Conservation (phyloP, 2,888 invertebrate species). For the Drosophila pegasa region DNA sequence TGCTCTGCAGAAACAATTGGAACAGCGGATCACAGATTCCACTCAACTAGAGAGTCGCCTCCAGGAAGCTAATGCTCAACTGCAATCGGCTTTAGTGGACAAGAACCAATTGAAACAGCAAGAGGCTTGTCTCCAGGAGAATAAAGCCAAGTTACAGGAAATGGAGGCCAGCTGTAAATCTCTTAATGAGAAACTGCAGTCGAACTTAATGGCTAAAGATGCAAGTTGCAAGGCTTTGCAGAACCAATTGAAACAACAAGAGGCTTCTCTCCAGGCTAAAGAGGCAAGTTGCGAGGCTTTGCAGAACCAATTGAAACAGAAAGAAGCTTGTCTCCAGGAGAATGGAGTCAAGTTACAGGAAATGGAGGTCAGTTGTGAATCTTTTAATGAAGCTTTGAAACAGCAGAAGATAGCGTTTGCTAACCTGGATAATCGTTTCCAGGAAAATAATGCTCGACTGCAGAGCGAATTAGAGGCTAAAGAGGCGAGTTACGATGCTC, state of each 20-base stretch:
- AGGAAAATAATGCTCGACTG: not conserved
- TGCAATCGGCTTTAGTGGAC: no score
- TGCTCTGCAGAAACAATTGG: not conserved
- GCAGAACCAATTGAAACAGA: no score
- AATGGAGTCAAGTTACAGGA: not conserved
- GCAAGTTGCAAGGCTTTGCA: not conserved
- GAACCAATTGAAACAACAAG: not conserved
- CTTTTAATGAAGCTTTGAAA: not conserved
- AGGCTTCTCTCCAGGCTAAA: not conserved
- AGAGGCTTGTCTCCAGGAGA: not conserved
- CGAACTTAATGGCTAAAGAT: not conserved
- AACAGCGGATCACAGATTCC: not conserved
- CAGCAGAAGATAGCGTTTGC: not conserved
- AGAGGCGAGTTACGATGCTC: not conserved
- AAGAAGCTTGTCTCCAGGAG: not conserved
- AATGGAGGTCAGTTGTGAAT: not conserved
- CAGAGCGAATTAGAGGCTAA: not conserved
- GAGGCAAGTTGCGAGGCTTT: not conserved
- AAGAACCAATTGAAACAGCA: no score
- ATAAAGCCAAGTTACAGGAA: not conserved
- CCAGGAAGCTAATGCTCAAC: not conserved
- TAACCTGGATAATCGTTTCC: not conserved
- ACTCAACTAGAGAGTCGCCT: slow-evolving; percentile 5
- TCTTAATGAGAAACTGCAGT: not conserved
- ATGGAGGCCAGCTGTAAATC: not conserved